Evolutionary conservation across 2,113 vertebrate genomes (phyloP).

Genomic region (Dicerorhinus sumatrensis): DNA sequence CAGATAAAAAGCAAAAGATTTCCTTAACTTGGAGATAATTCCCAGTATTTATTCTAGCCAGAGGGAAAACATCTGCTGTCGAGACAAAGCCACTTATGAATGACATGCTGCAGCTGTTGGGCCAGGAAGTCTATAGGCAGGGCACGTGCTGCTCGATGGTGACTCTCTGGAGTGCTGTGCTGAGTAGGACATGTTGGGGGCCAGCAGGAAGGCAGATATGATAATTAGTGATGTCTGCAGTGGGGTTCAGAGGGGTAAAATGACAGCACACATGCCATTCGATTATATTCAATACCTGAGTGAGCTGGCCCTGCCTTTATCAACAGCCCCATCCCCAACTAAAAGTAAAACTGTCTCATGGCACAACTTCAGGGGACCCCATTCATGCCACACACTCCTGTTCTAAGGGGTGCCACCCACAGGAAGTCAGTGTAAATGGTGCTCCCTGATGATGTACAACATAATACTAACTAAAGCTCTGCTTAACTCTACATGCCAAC

Average conservation of each 20-base stretch:
- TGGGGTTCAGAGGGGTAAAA: neutral
- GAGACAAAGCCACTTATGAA: neutral
- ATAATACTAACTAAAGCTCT: neutral
- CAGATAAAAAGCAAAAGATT: neutral
- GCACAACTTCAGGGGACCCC: neutral
- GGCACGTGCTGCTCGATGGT: neutral
- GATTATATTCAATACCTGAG: neutral
- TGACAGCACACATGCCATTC: neutral
- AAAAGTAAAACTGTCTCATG: neutral
- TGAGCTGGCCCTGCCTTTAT: neutral
- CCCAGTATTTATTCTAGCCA: neutral
- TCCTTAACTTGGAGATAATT: neutral
- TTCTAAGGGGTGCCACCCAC: neutral
- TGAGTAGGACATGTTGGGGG: neutral
- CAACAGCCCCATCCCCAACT: neutral
- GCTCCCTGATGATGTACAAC: too few species aligned
- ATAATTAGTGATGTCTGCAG: neutral
- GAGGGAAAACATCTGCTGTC: neutral
- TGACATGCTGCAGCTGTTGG: neutral
- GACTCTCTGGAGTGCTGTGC: neutral
- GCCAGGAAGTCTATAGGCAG: neutral
- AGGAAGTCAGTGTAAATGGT: neutral
- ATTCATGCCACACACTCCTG: neutral
- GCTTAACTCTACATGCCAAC: neutral
- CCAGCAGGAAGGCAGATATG: neutral